Evolutionary conservation across 2,113 vertebrate species (phyloP), one percentile per base, ranked within the genome.

Genomic region (Notothenia coriiceps): DNA sequence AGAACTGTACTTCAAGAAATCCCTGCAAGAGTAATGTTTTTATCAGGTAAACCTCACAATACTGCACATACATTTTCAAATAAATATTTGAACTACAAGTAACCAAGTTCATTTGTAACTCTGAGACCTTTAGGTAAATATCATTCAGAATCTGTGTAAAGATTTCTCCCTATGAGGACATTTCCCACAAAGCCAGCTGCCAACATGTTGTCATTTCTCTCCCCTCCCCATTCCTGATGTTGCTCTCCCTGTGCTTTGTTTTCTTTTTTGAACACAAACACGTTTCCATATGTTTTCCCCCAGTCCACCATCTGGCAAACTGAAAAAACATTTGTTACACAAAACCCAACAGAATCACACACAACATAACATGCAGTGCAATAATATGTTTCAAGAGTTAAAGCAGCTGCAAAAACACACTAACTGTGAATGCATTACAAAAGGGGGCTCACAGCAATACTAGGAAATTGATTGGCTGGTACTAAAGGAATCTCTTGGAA

Each of bases 331-430:
- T 50, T 66, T 59, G 4, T 35, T 59, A 7, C 8, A 47, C 6
- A 49, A 51, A 59, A 69, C 0, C 9, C 52, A 60, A 72, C 40
- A 66, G 17, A 29, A n/a, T 35, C 18, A 22, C 9, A 10, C 4
- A 50, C 15, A 51, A 52, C 14, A 40, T 2, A 47, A 35, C 49
- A 20, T 15, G 35, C 50, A 63, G 20, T 47, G 11, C 62, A 72
- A 9, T 7, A 18, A 35, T 10, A 49, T 0, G 3, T 43, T 49
- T 22, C 9, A 56, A 64, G 43, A n/a, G 22, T 18, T 57, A 44
- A 33, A 49, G 22, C 84, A 67, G 82, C 80, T 87, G 85, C 43
- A 80, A 81, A 70, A 87, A 86, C 80, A 86, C 51, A 47, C 57
- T 2, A 49, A 75, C 44, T 57, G 44, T 15, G 49, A 80, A 64